Base-by-base conservation (phyloP, 2,888 invertebrate genomes). In the Caenorhabditis japonica region DNA sequence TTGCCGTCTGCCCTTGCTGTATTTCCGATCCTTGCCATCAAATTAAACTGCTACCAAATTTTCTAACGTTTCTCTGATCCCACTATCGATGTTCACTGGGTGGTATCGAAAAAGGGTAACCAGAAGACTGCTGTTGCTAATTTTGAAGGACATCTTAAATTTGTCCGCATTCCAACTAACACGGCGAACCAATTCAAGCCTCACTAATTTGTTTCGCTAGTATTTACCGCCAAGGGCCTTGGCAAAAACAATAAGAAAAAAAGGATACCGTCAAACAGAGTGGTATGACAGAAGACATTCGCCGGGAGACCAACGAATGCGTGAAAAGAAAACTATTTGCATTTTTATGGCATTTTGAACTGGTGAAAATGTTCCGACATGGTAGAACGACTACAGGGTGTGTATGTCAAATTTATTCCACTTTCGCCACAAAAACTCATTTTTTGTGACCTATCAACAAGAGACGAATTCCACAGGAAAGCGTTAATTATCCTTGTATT, bases 161-260 rank as follows among this genome's bases (percentile, higher is more conserved):
- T 64, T 64, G 47, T n/a, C 23, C 64, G 55, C 53, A 64, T 55
- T 64, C 53, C 64, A 64, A 53, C 53, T 33, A 47, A 52, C 47
- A 47, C 23, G 39, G 33, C 47, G 34, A 47, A 64, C 41, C 64
- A 64, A 55, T 64, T 64, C 55, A 64, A 64, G 64, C 64, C 47
- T 53, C 64, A 55, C 55, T 64, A 64, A 64, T 64, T 55, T 62
- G 62, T 53, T 62, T 46, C 53, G 44, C 62, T 53, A 62, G 62
- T 62, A 53, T 46, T 53, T 62, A 62, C 62, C 62, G 27, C 17
- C 41, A 36, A 53, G 53, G 43, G 30, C 30, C 30, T 30, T 30
- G 30, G 30, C 30, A 30, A 30, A 30, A 30, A 30, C 30, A 30
- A 30, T 30, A 10, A n/a, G 46, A 41, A 27, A 30, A 47, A 59